These are phyloP conservation scores for Falco rusticolus DNA, from an alignment of 2,797 vertebrate genomes.

Conservation along the genomic window DNA sequence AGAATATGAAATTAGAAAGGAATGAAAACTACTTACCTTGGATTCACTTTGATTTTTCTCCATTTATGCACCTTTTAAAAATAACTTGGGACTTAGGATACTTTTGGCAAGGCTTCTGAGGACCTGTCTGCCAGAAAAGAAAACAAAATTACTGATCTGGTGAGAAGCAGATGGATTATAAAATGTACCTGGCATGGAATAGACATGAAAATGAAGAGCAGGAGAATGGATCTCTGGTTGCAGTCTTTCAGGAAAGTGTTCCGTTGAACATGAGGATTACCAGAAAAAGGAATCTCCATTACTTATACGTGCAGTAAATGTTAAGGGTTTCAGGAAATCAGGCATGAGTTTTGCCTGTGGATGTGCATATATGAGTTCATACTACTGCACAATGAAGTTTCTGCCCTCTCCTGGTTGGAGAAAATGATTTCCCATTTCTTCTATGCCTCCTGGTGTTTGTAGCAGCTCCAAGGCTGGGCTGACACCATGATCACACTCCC, in stretches of 20 bases:
- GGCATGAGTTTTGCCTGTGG: background rate
- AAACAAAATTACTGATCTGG: conserved; percentile 47
- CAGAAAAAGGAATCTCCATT: background rate
- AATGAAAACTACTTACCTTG: conserved; percentile 16
- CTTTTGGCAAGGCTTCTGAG: conserved; percentile 51
- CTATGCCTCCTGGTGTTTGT: background rate
- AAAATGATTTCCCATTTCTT: conserved; percentile 2
- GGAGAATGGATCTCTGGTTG: conserved; percentile 11
- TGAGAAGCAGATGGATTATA: conserved; percentile 53
- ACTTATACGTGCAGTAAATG: background rate
- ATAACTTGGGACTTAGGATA: background rate
- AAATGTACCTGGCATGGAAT: conserved; percentile 21
- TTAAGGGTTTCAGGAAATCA: background rate
- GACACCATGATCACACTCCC: background rate
- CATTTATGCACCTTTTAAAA: conserved; percentile 46
- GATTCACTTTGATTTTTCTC: conserved; percentile 39
- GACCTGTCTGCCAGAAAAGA: conserved; percentile 36
- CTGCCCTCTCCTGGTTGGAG: conserved; percentile 8
- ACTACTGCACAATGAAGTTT: background rate
- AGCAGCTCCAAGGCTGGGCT: background rate
- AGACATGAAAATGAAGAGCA: conserved; percentile 52
- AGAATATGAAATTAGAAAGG: conserved; percentile 14
- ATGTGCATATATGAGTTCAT: background rate
- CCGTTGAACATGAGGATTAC: background rate
- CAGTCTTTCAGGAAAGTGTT: conserved; percentile 13